Conservation (phyloP, 2,113 vertebrate genomes). For the Pelusios castaneus region DNA sequence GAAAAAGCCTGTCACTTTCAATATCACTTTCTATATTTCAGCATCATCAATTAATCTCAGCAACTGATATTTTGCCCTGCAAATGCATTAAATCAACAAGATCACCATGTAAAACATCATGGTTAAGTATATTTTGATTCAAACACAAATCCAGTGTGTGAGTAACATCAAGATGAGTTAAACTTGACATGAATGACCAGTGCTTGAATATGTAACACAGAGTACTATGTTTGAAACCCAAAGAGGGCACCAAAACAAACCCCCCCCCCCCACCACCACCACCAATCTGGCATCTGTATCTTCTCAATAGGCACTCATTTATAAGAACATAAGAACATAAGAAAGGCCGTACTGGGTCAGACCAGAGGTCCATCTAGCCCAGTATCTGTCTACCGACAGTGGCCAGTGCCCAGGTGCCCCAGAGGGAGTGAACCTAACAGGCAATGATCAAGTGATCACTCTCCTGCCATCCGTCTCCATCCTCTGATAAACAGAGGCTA, state of each 20-base stretch:
- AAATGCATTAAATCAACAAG: constrained; percentile 12
- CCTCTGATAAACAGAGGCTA: too few relatives aligned
- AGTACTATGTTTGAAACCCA: background rate
- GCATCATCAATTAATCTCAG: constrained; percentile 31
- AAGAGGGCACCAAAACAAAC: background rate
- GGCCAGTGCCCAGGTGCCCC: too few relatives aligned
- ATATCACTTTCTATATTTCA: constrained; percentile 38
- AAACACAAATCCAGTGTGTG: background rate
- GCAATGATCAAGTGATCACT: too few relatives aligned
- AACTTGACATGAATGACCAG: background rate
- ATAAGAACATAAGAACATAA: too few relatives aligned
- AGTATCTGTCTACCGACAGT: too few relatives aligned
- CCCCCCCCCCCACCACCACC: too few relatives aligned
- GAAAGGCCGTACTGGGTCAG: too few relatives aligned
- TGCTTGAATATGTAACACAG: background rate
- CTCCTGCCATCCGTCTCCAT: too few relatives aligned
- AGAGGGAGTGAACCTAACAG: too few relatives aligned
- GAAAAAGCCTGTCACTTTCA: constrained; percentile 55
- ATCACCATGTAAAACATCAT: background rate
- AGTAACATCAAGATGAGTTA: background rate
- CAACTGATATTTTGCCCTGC: background rate
- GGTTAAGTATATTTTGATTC: background rate
- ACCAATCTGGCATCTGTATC: background rate
- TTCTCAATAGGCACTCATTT: background rate
- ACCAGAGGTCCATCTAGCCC: too few relatives aligned